Evolutionary conservation across 2,797 vertebrate species (phyloP).

Genomic region (Poecilia velifera): DNA sequence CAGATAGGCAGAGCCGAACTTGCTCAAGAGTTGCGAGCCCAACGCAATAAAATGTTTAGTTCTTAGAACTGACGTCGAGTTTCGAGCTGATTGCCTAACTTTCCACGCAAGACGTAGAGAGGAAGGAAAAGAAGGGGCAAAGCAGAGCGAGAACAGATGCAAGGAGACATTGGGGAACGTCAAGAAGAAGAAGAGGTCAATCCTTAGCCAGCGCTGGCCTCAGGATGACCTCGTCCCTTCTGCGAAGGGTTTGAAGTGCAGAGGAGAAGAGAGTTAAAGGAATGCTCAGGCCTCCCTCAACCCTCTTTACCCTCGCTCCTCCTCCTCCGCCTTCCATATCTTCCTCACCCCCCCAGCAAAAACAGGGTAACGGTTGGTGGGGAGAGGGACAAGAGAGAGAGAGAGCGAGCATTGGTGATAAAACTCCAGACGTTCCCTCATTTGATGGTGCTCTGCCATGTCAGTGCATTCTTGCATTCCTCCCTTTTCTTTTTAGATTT

Average conservation of each 20-base stretch:
- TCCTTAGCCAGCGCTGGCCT: conserved; percentile 87
- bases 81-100: conserved; percentile 28
- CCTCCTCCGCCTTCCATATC: conserved; percentile 73
- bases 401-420: conserved; percentile 86
- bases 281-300: conserved; percentile 88
- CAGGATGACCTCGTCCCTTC: conserved; percentile 86
- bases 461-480: conserved; percentile 88
- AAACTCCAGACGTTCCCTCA: conserved; percentile 96
- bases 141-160: conserved; percentile 32
- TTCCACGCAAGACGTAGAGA: conserved; percentile 20
- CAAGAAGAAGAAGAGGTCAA: conserved; percentile 79
- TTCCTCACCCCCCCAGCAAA: conserved; percentile 49
- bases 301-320: conserved; percentile 82
- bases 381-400: conserved; percentile 38
- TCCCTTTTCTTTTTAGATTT: conserved; percentile 70
- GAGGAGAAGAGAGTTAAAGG: conserved; percentile 85
- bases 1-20: conserved; percentile 31
- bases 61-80: conserved; percentile 22
- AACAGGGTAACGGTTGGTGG: conserved; percentile 51
- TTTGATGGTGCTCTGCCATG: conserved; percentile 92
- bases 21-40: conserved; percentile 11
- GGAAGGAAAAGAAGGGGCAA: conserved; percentile 11
- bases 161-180: conserved; percentile 36
- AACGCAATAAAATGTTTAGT: conserved; percentile 21
- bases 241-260: conserved; percentile 71